Base-by-base conservation (phyloP, 2,797 vertebrate species). In the Rhadinocentrus ornatus region DNA sequence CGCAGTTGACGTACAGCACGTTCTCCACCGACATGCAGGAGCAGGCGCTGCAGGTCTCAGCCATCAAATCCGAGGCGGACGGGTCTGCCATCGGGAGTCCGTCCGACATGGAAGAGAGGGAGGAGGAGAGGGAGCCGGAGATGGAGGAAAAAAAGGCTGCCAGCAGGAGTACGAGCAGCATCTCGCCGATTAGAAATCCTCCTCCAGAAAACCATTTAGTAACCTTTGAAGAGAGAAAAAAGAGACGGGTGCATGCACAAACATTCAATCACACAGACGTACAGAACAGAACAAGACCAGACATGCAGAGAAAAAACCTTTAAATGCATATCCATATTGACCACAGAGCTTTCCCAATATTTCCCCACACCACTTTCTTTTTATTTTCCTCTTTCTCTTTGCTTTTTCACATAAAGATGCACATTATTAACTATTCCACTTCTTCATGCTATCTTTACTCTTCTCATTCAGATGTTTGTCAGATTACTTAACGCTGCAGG, bases 1-100 rank as follows among this genome's bases (percentile, higher is more conserved):
- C 97, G 72, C 98, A 99, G 95, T 97, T 99, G 93, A 97, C 97
- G 83, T 99, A 99, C 46, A 99, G 96, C 86, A 99, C 97, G 65
- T 99, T 99, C 85, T 99, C 98, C 87, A 99, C 95, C 12, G 97
- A 98, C 91, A 98, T 96, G 88, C 98, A 99, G 89, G 97, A 98
- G 88, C 98, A 99, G 87, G 96, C 96, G 84, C 93, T 96, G 95
- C 98, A 99, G 90, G 97, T 99, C 92, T 98, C 98, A 66, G 96
- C 95, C 80, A 95, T 95, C 90, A 95, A 86, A 89, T 97, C 97
- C 29, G 87, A 84, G 63, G 77, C 65, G 56, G 89, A 87, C 6
- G 92, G 90, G 79, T 91, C 72, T 11, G 55, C 81, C 86, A 86
- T 79, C 39, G 89, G 89, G 76, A 80, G 85, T 78, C 84, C 89